Evolutionary conservation across 2,797 vertebrate genomes (phyloP).

Genomic region (Neosilurus mollespiculum): DNA sequence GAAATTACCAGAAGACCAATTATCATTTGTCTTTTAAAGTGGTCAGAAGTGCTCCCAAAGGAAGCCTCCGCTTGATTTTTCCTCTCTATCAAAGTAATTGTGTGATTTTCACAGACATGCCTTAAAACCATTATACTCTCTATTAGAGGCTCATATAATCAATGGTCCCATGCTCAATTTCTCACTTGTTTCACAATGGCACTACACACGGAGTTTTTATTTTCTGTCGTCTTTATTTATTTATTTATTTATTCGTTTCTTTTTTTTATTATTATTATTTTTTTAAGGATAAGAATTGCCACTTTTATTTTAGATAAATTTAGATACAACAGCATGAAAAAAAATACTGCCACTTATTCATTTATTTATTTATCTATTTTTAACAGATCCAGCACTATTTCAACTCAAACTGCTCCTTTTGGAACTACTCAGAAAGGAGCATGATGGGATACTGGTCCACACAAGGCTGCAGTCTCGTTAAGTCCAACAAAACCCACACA

Average conservation of each 20-base stretch:
- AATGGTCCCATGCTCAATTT: constrained; percentile 67
- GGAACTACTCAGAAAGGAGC: constrained; percentile 99
- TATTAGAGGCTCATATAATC: constrained; percentile 75
- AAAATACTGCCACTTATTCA: no score
- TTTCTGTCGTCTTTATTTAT: not conserved
- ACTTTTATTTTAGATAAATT: no score
- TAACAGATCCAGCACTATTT: constrained; percentile 95
- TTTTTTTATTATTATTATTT: no score
- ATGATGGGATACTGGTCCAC: constrained; percentile 99
- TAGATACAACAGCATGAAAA: no score
- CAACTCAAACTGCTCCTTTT: constrained; percentile 99
- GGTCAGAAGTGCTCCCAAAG: constrained; percentile 76
- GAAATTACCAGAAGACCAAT: constrained; percentile 81
- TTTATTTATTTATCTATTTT: no score
- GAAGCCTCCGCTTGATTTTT: constrained; percentile 65
- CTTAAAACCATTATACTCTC: constrained; percentile 77
- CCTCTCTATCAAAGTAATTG: constrained; percentile 77
- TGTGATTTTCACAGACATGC: constrained; percentile 75
- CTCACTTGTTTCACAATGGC: constrained; percentile 69
- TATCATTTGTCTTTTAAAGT: constrained; percentile 80
- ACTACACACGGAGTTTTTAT: constrained; percentile 57
- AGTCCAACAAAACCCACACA: constrained; percentile 95
- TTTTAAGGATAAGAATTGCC: no score
- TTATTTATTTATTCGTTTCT: no score
- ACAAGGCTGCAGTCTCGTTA: constrained; percentile 95